Base-by-base conservation (phyloP, 2,113 vertebrate genomes). In the Coturnix japonica region DNA sequence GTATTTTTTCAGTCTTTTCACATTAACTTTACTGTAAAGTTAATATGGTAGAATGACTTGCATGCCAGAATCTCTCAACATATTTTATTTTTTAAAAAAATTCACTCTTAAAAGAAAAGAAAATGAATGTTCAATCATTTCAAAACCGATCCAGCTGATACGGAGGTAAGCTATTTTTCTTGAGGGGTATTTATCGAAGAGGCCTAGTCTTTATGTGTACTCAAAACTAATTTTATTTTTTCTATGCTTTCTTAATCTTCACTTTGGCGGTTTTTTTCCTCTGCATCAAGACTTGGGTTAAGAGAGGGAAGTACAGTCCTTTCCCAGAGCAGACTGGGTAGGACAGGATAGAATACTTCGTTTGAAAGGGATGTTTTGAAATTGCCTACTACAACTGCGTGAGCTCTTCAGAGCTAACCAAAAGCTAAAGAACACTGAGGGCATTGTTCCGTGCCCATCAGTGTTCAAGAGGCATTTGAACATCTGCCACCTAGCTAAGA, bases 41-140 rank as follows among this genome's bases (percentile, higher is more conserved):
- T 96, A 95, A 96, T 94, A 66, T 3, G 57, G 49, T 82, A 65
- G 78, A 96, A 97, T 95, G 94, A 96, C 87, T 46, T 82, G 56
- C 14, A 11, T 94, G 92, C 77, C 96, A 96, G 90, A 91, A 90
- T 85, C 92, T 91, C 91, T 95, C 91, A 72, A 75, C 39, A 91
- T 92, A 43, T 92, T 93, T 92, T 87, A 13, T 70, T n/a, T n/a
- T n/a, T n/a, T 77, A 4, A 1, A 39, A 12, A 75, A 21, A 74
- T 85, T 56, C 81, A 21, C 41, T 89, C 21, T 70, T 65, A 31
- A 81, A 84, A 65, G 51, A 73, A 90, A 82, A 22, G 51, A 73
- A 90, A 82, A 22, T 13, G 33, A 57, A 77, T 56, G 25, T 61
- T 91, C 67, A 87, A 22, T 82, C 81, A 72, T 81, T 92, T 95